These are phyloP conservation scores for Solenodon paradoxus DNA, from an alignment of 2,113 vertebrate genomes.

Conservation along the genomic window DNA sequence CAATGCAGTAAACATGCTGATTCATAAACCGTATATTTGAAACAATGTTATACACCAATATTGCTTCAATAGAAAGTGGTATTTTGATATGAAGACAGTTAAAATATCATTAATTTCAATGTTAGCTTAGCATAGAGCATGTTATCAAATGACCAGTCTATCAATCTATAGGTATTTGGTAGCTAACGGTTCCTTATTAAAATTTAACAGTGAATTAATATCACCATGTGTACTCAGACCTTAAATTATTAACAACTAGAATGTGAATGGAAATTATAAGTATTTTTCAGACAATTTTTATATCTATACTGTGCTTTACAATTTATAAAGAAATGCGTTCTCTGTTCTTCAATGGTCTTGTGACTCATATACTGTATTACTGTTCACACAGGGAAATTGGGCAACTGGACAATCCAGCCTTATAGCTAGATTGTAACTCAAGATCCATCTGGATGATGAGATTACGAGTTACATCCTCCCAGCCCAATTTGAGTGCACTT, in stretches of 20 bases:
- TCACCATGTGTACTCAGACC: not conserved
- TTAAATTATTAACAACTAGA: not conserved
- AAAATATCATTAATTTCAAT: not conserved
- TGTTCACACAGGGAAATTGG: not conserved
- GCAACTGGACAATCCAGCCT: too few species aligned
- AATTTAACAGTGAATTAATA: not conserved
- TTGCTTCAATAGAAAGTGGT: too few species aligned
- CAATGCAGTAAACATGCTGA: too few species aligned
- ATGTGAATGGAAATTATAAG: not conserved
- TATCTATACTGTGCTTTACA: not conserved
- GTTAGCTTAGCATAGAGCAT: not conserved
- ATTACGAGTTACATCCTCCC: not conserved
- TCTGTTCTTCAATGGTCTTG: not conserved
- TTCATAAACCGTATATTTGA: too few species aligned
- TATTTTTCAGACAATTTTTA: not conserved
- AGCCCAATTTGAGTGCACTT: not conserved
- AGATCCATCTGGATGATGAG: not conserved
- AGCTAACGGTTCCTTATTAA: not conserved
- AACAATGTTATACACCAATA: too few species aligned
- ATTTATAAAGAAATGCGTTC: not conserved
- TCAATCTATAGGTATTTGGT: not conserved
- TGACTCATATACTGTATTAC: not conserved
- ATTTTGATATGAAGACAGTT: slow-evolving; percentile 2
- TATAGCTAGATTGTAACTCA: not conserved
- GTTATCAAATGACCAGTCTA: not conserved